Evolutionary conservation across 2,113 vertebrate species (phyloP), one percentile per base, ranked within the genome.

Genomic region (Toxotes jaculatrix): DNA sequence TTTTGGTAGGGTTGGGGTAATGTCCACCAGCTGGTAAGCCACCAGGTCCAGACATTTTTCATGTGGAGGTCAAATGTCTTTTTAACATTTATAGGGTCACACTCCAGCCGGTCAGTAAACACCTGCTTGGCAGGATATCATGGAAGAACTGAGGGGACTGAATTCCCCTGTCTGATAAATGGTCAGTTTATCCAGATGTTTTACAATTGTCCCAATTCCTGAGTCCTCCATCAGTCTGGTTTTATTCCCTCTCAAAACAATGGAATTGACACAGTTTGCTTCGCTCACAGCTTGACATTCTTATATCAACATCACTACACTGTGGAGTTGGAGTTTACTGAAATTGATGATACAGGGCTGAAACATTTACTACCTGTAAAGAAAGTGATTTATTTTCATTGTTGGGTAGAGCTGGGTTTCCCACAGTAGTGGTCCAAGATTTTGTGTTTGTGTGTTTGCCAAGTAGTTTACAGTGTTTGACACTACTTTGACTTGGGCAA

Each of bases 401-500:
- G 62, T 47, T 70, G 40, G 60, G 51, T n/a, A 17, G 59, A 77
- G 42, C 40, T 56, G 36, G 13, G 62, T 77, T 92, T 92, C 86
- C 86, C 87, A 82, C 76, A 77, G 80, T 63, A 21, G 40, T 63
- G n/a, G 9, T 51, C 40, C n/a, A 40, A 34, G 38, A 62, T 31
- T 77, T 69, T 78, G 27, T 62, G 56, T 17, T 71, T 86, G 55
- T 57, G 4, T 73, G 55, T 86, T 91, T 90, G 70, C 80, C 67
- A 70, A 84, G 64, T 78, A 38, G 67, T 92, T 91, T 77, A 85
- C 47, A 7, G 88, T 82, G 63, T 87, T 88, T 82, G 83, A 80
- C 61, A 68, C 74, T 2, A 45, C 70, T 80, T 76, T 55, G 57
- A 76, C 77, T 85, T n/a, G 23, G 38, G 66, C 61, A 79, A 79